A percentile compares a stretch with the other conserved stretches of the same genome.
These are phyloP conservation scores for Esox masquinongy DNA, from an alignment of 2,797 vertebrate genomes.

Conservation along the genomic window DNA sequence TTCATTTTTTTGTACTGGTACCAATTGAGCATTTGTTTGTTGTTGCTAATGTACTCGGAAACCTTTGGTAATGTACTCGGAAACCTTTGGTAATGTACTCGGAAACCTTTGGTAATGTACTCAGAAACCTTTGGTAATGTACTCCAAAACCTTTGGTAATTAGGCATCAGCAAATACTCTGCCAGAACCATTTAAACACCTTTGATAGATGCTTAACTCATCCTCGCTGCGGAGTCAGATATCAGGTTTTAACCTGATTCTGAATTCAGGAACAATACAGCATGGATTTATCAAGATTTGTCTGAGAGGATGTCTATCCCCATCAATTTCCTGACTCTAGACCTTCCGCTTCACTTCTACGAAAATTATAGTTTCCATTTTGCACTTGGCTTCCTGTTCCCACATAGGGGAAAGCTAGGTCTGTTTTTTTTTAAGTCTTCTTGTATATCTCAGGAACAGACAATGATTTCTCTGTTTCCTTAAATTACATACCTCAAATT, in stretches of 20 bases:
- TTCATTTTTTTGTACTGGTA: no score
- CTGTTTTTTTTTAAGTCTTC: neutral
- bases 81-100: no score
- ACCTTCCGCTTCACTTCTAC: neutral
- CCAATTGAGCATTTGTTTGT: neutral
- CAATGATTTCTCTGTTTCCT: constrained; percentile 31
- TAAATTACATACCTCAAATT: constrained; percentile 38
- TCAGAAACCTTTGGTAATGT: neutral
- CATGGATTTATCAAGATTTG: neutral
- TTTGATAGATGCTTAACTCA: constrained; percentile 21
- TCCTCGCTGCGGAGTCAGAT: constrained; percentile 4
- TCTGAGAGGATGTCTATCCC: neutral
- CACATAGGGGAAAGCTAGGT: neutral
- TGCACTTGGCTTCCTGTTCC: neutral
- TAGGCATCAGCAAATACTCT: neutral
- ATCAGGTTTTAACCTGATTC: constrained; percentile 9
- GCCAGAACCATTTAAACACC: constrained; percentile 11
- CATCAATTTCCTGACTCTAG: neutral
- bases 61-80: no score
- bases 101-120: neutral
- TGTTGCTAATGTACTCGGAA: no score
- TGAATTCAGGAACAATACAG: neutral
- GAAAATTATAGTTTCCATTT: neutral
- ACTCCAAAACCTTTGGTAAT: neutral
- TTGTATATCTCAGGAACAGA: constrained; percentile 19